Percentiles rank a stretch among this genome's conserved stretches.
These are phyloP conservation scores for Neodiprion fabricii DNA, from an alignment of 1,140 invertebrate species.

Conservation along the genomic window DNA sequence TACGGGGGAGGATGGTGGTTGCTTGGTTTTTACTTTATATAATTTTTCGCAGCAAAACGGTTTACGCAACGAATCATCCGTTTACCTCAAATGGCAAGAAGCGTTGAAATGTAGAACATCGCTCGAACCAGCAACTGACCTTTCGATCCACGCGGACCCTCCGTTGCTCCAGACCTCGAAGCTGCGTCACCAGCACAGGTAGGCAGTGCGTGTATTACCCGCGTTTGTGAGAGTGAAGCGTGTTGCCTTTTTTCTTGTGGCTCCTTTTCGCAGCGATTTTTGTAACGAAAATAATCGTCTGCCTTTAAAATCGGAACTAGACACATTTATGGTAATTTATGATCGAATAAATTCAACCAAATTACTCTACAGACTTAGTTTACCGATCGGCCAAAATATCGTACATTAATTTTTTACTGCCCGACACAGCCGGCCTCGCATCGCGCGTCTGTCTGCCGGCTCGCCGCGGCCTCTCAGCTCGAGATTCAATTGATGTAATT, in stretches of 20 bases:
- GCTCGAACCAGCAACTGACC: neutral
- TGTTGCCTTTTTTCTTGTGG: too few relatives aligned
- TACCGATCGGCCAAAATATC: neutral
- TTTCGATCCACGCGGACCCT: neutral
- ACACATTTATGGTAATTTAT: constrained; percentile 3
- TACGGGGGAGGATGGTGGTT: too few relatives aligned
- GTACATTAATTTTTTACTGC: neutral
- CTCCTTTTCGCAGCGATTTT: too few relatives aligned
- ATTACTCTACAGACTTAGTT: neutral
- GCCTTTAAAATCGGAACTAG: neutral
- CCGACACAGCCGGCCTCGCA: neutral
- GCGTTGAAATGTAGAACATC: neutral
- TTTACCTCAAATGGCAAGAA: neutral
- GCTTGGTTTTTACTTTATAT: too few relatives aligned
- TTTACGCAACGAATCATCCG: too few relatives aligned
- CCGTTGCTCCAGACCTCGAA: neutral
- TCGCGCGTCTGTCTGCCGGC: too few relatives aligned
- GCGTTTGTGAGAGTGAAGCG: too few relatives aligned
- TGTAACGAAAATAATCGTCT: neutral
- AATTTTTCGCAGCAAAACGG: too few relatives aligned
- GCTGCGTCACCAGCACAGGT: neutral
- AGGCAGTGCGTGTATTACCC: too few relatives aligned
- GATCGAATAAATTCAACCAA: neutral
- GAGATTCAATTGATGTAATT: too few relatives aligned
- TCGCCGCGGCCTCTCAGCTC: too few relatives aligned